A percentile compares a stretch with the other conserved stretches of the same genome.
Conservation (phyloP, 2,888 invertebrate genomes). For the Anaspis maculata region DNA sequence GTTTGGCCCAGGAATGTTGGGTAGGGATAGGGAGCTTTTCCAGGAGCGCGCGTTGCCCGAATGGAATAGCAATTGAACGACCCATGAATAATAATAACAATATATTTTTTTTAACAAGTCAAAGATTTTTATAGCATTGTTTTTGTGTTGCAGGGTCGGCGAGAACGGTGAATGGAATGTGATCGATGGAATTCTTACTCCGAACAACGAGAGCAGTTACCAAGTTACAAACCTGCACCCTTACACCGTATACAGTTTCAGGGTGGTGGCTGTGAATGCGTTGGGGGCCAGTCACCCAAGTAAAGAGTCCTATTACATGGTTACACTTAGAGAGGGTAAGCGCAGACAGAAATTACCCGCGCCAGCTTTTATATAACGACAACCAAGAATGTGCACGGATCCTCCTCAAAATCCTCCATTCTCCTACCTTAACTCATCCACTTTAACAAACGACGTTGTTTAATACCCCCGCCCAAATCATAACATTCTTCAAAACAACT, state of each 20-base stretch:
- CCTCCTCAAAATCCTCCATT: constrained; percentile 9
- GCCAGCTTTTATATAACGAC: constrained; percentile 12
- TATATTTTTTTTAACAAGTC: constrained; percentile 7
- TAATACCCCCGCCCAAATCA: constrained; percentile 11
- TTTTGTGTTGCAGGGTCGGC: constrained; percentile 53
- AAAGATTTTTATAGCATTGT: constrained; percentile 12
- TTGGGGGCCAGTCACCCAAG: constrained; percentile 61
- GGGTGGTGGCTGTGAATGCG: constrained; percentile 62
- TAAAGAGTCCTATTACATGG: constrained; percentile 63
- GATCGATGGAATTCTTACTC: constrained; percentile 52
- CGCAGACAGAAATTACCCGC: constrained; percentile 19
- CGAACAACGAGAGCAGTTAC: constrained; percentile 56
- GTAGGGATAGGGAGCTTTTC: too few species aligned
- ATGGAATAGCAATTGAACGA: too few species aligned
- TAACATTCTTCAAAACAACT: constrained; percentile 10
- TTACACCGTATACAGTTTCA: constrained; percentile 69
- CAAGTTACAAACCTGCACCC: constrained; percentile 59
- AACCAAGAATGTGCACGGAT: constrained; percentile 11
- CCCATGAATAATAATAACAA: too few species aligned
- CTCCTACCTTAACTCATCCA: constrained; percentile 10
- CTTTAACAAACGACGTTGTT: constrained; percentile 12
- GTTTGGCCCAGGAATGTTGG: too few species aligned
- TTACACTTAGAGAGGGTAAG: constrained; percentile 66
- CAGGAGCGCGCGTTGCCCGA: too few species aligned
- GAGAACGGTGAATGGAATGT: constrained; percentile 62